A percentile compares a stretch with the other conserved stretches of the same genome.
Conservation (phyloP, 2,113 vertebrate species). For the Solea solea region DNA sequence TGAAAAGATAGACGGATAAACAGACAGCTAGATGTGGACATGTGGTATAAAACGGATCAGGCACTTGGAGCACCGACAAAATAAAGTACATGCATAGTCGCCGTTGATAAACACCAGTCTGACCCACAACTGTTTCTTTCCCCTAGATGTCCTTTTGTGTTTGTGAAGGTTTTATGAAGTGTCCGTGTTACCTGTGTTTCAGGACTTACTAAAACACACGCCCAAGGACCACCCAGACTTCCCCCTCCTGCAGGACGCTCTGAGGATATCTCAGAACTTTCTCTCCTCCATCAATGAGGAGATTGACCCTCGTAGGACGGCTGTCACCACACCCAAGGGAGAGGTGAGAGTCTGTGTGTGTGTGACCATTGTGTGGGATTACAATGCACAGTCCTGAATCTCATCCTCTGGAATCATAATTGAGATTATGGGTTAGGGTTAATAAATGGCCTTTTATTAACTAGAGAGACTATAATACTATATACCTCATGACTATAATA, state of each 20-base stretch:
- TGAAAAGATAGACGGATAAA: background rate
- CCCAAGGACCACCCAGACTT: constrained; percentile 97
- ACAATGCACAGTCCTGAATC: background rate
- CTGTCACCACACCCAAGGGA: constrained; percentile 96
- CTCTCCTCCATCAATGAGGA: constrained; percentile 99
- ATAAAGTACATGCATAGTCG: background rate
- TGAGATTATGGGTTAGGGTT: too few species aligned
- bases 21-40: too few species aligned
- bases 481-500: background rate
- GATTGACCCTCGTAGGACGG: constrained; percentile 93
- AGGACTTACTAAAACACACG: constrained; percentile 98
- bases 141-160: too few species aligned
- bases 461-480: too few species aligned
- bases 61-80: too few species aligned
- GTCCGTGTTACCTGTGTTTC: constrained; percentile 19
- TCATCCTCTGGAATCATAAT: too few species aligned
- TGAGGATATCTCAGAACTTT: constrained; percentile 98
- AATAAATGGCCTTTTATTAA: background rate
- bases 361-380: background rate
- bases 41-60: too few species aligned
- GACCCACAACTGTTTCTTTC: too few species aligned
- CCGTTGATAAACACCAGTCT: background rate
- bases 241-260: constrained; percentile 93
- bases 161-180: background rate
- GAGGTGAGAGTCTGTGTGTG: constrained; percentile 73